These are phyloP conservation scores for Phortica variegata DNA, from an alignment of 1,140 invertebrate genomes.

Conservation along the genomic window DNA sequence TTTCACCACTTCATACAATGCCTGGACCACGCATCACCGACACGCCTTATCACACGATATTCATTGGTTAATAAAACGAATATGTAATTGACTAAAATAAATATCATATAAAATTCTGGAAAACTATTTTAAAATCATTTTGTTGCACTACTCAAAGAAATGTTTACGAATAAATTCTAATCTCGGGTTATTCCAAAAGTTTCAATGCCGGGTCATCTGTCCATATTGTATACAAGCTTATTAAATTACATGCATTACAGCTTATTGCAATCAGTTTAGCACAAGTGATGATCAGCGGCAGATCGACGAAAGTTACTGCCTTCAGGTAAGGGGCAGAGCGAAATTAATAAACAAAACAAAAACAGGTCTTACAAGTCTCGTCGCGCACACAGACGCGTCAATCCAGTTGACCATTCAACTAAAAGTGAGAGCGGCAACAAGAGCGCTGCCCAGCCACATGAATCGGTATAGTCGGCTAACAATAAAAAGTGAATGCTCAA, in stretches of 20 bases:
- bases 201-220: no score
- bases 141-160: background rate
- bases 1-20: conserved; percentile 43
- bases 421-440: no score
- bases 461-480: no score
- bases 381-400: no score
- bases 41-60: conserved; percentile 38
- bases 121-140: background rate
- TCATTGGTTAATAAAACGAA: conserved; percentile 32
- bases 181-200: no score
- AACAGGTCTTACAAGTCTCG: no score
- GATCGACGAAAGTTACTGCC: background rate
- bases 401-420: no score
- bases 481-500: no score
- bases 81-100: background rate
- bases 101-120: background rate
- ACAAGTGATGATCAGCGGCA: background rate
- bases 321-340: no score
- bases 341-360: no score
- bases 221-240: no score
- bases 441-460: no score
- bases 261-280: background rate
- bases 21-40: conserved; percentile 39
- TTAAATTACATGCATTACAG: background rate
- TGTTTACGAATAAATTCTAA: background rate